Evolutionary conservation across 2,888 invertebrate genomes (phyloP), one percentile per base, ranked within the genome.

Genomic region (Cryptus viduatorius): DNA sequence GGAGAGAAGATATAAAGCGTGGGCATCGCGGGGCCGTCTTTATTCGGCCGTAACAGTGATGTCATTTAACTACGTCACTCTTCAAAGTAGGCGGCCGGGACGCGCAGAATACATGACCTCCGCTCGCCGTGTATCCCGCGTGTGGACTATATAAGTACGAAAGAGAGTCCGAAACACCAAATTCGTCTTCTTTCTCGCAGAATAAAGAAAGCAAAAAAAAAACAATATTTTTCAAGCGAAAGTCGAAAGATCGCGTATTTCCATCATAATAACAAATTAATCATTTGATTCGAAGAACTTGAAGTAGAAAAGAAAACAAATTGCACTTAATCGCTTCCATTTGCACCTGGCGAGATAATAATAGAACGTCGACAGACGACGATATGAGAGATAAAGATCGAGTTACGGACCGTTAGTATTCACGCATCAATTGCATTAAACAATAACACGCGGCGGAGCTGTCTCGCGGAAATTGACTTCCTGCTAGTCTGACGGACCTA

Each of bases 41-140:
- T 79, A 75, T 75, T 77, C 72, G 85, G 61, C 85, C 79, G 72
- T 85, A 79, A 82, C 79, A 85, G 48, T 85, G 85, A 85, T 85
- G 85, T 85, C 85, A 85, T 82, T 65, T 56, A 1, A 14, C 79
- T 79, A 56, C 72, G 79, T 79, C 79, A 79, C 71, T 48, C 42
- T 65, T 53, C 53, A 29, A 53, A 65, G 78, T 71, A 64, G 44
- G 79, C 16, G 46, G 64, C 24, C 12, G 50, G 71, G 68, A 68
- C 31, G 42, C 48, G 1, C 44, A 7, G 14, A 7, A 59, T 8
- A 37, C 4, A 37, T 1, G 37, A 37, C 12, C 12, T n/a, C 19
- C 19, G 8, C 29, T 19, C 42, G 7, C 12, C 67, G 44, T 56
- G 16, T n/a, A 46, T 12, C 12, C 16, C 16, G 14, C 59, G 53